A percentile compares a stretch with the other conserved stretches of the same genome.
These are phyloP conservation scores for Diprion similis DNA, from an alignment of 1,140 invertebrate genomes.

Conservation along the genomic window DNA sequence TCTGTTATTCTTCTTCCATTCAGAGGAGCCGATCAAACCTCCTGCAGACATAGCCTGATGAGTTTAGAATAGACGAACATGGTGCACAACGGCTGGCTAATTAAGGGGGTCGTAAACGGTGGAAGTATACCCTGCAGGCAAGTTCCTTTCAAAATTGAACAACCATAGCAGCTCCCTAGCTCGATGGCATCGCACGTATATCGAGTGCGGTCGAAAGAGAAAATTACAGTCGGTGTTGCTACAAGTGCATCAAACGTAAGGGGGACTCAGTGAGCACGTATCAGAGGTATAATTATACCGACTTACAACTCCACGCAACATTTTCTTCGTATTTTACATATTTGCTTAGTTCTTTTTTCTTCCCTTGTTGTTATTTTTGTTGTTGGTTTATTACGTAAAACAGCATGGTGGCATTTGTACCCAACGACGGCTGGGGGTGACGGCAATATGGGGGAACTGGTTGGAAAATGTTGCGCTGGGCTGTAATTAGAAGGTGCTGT, in stretches of 20 bases:
- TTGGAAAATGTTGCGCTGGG: slow-evolving; percentile 40
- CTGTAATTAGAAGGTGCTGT: slow-evolving; percentile 58
- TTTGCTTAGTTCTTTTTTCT: not conserved
- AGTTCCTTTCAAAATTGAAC: not conserved
- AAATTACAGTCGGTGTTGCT: not conserved
- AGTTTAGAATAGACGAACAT: not conserved
- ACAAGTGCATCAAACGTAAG: not conserved
- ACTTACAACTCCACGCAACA: not conserved
- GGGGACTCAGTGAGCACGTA: no score
- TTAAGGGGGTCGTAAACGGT: slow-evolving; percentile 1
- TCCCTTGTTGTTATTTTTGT: no score
- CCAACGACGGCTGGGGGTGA: slow-evolving; percentile 50
- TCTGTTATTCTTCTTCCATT: not conserved
- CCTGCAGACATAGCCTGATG: not conserved
- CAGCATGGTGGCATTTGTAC: slow-evolving; percentile 60
- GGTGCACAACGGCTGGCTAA: not conserved
- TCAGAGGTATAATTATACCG: not conserved
- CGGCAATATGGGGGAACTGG: slow-evolving; percentile 35
- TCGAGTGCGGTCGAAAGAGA: not conserved
- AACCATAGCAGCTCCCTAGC: not conserved
- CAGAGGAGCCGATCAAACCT: not conserved
- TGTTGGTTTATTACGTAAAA: slow-evolving; percentile 31
- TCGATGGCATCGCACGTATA: no score
- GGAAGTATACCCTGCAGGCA: not conserved
- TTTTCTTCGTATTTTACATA: slow-evolving; percentile 2